Conservation (phyloP, 2,888 invertebrate genomes). For the Rotaria magnacalcarata region DNA sequence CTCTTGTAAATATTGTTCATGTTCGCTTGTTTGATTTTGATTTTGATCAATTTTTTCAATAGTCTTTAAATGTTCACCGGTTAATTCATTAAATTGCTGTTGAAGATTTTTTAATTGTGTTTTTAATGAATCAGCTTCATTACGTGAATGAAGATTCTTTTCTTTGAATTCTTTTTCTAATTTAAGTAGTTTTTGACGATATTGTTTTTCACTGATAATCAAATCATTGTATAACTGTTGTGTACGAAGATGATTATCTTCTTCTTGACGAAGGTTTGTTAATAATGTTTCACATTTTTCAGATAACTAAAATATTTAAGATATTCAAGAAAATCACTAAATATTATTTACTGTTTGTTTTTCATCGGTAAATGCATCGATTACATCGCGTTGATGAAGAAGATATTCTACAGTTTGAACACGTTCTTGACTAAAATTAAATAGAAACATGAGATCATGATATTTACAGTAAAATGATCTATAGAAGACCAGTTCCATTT, state of each 20-base stretch:
- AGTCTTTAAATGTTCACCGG: neutral
- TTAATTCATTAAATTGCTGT: neutral
- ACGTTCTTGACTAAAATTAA: constrained; percentile 12
- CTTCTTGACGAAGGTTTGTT: neutral
- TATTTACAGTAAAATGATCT: no score
- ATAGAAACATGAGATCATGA: no score
- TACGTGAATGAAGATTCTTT: neutral
- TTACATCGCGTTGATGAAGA: neutral
- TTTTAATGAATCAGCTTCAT: neutral
- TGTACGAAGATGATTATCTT: neutral
- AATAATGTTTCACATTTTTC: neutral
- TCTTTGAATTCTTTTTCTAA: neutral
- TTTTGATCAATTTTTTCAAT: neutral
- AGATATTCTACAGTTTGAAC: neutral
- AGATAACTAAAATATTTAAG: neutral
- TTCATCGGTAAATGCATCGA: neutral
- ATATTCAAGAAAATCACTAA: no score
- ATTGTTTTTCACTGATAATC: neutral
- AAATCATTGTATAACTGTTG: neutral
- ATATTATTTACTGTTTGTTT: neutral
- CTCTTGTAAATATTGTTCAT: neutral
- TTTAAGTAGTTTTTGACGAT: neutral
- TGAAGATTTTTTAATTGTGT: neutral
- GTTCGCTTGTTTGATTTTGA: neutral
- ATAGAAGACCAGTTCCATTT: no score